Conservation (phyloP, 2,113 vertebrate species). For the Barnardius zonarius region DNA sequence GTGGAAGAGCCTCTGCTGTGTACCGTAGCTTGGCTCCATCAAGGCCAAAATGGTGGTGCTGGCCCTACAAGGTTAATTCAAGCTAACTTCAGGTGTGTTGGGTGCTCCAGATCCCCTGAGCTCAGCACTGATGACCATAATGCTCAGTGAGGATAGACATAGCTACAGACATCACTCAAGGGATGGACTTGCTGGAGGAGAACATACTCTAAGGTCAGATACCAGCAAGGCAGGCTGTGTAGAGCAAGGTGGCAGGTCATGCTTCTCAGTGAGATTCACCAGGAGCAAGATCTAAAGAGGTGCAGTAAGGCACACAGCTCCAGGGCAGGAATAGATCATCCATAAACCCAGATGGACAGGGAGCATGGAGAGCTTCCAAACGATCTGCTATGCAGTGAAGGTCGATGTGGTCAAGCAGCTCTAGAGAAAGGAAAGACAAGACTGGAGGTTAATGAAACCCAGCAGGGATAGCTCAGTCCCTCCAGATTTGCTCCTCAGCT, state of each 20-base stretch:
- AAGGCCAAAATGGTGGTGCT: neutral
- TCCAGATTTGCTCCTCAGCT: neutral
- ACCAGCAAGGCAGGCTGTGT: neutral
- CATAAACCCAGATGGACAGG: neutral
- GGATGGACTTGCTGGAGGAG: neutral
- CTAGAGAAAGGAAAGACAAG: neutral
- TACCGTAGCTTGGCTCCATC: neutral
- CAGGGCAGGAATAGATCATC: neutral
- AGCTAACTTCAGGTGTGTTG: neutral
- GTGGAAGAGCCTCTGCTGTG: neutral
- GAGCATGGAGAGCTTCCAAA: neutral
- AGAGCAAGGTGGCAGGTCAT: neutral
- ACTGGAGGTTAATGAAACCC: constrained; percentile 25
- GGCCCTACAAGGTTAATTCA: neutral
- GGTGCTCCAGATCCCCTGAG: neutral
- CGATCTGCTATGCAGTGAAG: neutral
- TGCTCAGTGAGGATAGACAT: neutral
- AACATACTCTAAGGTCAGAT: neutral
- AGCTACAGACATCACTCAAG: accelerated
- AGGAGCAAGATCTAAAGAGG: neutral
- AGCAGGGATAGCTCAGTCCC: neutral
- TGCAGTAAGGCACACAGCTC: neutral
- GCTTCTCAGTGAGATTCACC: neutral
- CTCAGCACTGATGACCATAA: neutral
- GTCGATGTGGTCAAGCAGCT: neutral